Evolutionary conservation across 2,888 invertebrate genomes (phyloP).

Genomic region (Hartigia nigra): DNA sequence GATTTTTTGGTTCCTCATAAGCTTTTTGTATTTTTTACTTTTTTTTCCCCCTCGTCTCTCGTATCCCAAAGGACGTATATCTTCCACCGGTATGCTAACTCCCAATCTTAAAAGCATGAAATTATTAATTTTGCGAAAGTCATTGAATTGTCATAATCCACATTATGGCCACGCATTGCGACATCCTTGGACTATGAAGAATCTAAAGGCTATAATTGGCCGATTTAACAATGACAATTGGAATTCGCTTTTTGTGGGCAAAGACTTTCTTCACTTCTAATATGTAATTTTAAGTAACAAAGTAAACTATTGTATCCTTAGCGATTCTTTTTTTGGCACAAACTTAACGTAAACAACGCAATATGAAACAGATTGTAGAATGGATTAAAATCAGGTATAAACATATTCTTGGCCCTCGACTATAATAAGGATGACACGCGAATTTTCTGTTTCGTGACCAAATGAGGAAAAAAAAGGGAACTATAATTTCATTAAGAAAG

Average conservation of each 20-base stretch:
- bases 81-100: background rate
- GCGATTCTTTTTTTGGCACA: slow-evolving; percentile 29
- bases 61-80: background rate
- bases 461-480: background rate
- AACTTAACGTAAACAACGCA: slow-evolving; percentile 31
- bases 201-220: background rate
- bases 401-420: background rate
- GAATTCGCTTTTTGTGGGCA: background rate
- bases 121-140: background rate
- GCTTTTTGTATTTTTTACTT: background rate
- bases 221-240: background rate
- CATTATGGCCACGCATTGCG: background rate
- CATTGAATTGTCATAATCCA: background rate
- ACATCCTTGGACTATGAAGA: background rate
- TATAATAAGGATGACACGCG: background rate
- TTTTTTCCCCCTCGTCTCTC: background rate
- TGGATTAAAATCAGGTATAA: slow-evolving; percentile 24
- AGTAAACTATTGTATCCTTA: background rate
- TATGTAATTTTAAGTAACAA: background rate
- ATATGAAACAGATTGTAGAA: slow-evolving; percentile 29
- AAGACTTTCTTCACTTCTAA: background rate
- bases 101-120: background rate
- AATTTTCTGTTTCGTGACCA: background rate
- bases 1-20: background rate
- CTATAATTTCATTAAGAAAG: background rate